Evolutionary conservation across 2,797 vertebrate species (phyloP), one percentile per base, ranked within the genome.

Genomic region (Hydrolagus colliei): DNA sequence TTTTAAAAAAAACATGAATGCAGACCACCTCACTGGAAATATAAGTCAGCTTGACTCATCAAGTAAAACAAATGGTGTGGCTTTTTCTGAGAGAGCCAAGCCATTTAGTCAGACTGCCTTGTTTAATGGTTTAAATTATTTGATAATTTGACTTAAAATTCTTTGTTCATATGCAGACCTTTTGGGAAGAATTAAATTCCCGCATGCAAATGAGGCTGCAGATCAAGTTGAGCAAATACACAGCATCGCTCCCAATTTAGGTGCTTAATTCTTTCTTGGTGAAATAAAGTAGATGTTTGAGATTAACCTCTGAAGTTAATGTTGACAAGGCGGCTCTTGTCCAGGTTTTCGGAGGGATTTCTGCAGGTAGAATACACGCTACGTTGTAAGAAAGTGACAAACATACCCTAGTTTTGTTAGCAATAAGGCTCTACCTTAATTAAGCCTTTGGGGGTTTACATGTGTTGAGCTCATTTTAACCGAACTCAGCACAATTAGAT

Each of bases 401-500:
- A 89, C 88, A 88, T 88, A 88, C 85, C 88, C 85, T 86, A 86
- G 90, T 92, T 92, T 91, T 88, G 88, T 90, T 88, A 87, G 72
- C 90, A 90, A 91, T 91, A 92, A 91, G 91, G 92, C 93, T 93
- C 92, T 92, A 92, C 92, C 93, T 96, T 97, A 97, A 97, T 96
- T 94, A 97, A 96, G 95, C 95, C 96, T 96, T 94, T 91, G 95
- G 96, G 96, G 96, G 93, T 96, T 97, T 97, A 93, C 94, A 90
- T 95, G 94, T 92, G 95, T 96, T 95, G 95, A 94, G 96, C 93
- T 96, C 93, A 93, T 97, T 97, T 96, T 96, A 96, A 96, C 93
- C 92, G 92, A 93, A 95, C 95, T 96, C 96, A 96, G 96, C 96
- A 96, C 95, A 96, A 97, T 98, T 96, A 96, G 93, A 94, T 90